These are phyloP conservation scores for Crocuta crocuta DNA, from an alignment of 2,113 vertebrate genomes.

Conservation along the genomic window DNA sequence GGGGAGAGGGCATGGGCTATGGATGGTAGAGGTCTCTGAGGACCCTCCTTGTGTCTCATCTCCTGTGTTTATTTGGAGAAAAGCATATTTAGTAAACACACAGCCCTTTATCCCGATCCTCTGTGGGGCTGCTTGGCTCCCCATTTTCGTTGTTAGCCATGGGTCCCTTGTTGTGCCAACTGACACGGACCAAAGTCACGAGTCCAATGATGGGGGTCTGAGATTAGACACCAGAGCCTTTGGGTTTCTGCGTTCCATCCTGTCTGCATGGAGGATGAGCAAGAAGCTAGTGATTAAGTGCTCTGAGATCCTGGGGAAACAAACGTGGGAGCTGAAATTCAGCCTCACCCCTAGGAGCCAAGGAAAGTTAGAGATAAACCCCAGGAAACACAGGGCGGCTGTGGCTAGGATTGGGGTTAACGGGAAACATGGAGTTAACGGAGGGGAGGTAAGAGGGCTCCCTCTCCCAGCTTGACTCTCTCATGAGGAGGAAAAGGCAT, in stretches of 20 bases:
- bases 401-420: not conserved
- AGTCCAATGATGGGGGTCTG: not conserved
- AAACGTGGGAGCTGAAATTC: not conserved
- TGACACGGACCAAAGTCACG: not conserved
- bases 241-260: not conserved
- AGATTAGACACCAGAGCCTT: not conserved
- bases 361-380: not conserved
- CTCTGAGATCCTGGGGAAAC: not conserved
- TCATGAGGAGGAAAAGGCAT: slow-evolving; percentile 26
- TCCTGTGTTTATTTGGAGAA: not conserved
- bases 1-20: not conserved
- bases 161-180: not conserved
- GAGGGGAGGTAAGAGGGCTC: not conserved
- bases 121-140: not conserved
- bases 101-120: not conserved
- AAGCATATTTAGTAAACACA: not conserved
- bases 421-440: not conserved
- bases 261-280: not conserved
- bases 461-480: slow-evolving; percentile 43
- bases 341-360: not conserved
- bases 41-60: no score
- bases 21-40: not conserved
- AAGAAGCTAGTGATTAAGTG: not conserved
- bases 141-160: not conserved
- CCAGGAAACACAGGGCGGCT: not conserved